phyloP scores from a whole-genome alignment of 2,797 vertebrate species.

The Ataeniobius toweri region DNA sequence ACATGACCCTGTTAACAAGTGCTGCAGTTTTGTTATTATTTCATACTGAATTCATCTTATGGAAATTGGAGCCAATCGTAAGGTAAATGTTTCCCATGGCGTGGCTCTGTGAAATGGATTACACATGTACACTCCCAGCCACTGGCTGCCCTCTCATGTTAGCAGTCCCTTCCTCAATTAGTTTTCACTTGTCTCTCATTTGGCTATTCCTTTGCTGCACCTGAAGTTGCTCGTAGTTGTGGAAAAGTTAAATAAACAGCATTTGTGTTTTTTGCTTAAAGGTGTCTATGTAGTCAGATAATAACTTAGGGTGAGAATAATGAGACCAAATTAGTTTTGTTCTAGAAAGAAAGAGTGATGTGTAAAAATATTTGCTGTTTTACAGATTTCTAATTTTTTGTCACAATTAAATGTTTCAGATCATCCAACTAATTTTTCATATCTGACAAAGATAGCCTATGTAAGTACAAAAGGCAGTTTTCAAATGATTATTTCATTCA shows the following conservation, averaged over 20 bases:
- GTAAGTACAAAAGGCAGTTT: background rate
- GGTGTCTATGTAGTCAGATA: slow-evolving; percentile 67
- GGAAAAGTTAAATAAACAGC: slow-evolving; percentile 70
- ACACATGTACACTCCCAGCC: slow-evolving; percentile 66
- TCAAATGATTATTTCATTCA: background rate
- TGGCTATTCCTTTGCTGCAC: slow-evolving; percentile 34
- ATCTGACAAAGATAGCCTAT: background rate
- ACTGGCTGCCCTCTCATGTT: slow-evolving; percentile 48
- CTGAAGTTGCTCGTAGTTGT: slow-evolving; percentile 37
- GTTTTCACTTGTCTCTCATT: slow-evolving; percentile 63
- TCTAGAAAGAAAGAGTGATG: background rate
- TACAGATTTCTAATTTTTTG: background rate
- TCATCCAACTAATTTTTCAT: background rate
- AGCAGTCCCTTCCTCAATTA: slow-evolving; percentile 45
- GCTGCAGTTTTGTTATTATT: slow-evolving; percentile 74
- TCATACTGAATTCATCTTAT: slow-evolving; percentile 66
- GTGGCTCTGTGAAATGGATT: slow-evolving; percentile 72
- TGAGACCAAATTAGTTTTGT: slow-evolving; percentile 39
- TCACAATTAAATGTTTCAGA: background rate
- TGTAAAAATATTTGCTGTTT: background rate
- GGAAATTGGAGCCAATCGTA: slow-evolving; percentile 64
- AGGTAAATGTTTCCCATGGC: slow-evolving; percentile 73
- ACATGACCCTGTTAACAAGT: slow-evolving; percentile 74
- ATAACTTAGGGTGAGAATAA: slow-evolving; percentile 60
- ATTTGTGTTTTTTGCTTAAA: slow-evolving; percentile 57